Base-by-base conservation (phyloP, 1,140 invertebrate genomes). In the Drosophila tani region DNA sequence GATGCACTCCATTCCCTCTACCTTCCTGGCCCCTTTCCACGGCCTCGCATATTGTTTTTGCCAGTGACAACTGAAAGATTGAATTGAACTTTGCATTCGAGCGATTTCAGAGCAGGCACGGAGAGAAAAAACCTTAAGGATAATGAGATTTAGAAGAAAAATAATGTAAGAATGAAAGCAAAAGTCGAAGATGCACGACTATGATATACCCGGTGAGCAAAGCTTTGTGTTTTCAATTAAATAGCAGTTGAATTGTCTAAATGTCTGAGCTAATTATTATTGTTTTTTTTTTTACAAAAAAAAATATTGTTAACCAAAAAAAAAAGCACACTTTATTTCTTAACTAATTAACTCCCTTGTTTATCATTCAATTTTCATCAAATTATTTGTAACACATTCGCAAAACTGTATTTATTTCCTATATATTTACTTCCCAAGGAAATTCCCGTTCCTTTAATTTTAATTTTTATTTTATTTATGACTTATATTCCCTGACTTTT, bases 21-120 rank as follows among this genome's bases (percentile, higher is more conserved):
- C 12, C 59, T 35, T 17, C 21, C 14, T 9, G 17, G 12, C 35
- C 46, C 24, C n/a, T 41, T 7, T 11, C 38, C 62, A 50, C 27
- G 7, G 12, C 9, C 50, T 75, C 58, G 50, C 81, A 79, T 82
- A 82, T 85, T 85, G 85, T 88, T 81, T 87, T 79, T 90, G 78
- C 63, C 85, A 76, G 53, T 90, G 85, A 90, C 85, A 90, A 85
- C 86, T 77, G 82, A 90, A 77, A 90, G 85, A 90, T 90, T 90
- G 85, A 90, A 90, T 90, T 80, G 85, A 90, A 90, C 70, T 82
- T 90, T 81, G 81, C 84, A 71, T 81, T 74, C 73, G 62, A 55
- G 66, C 68, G 79, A 56, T 63, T 63, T 40, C 49, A 24, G 49
- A 56, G 21, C 38, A 43, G 43, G 47, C 57, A 62, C 32, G 14